A percentile compares a stretch with the other conserved stretches of the same genome.
Conservation (phyloP, 1,140 invertebrate species). For the Bombus ignitus region DNA sequence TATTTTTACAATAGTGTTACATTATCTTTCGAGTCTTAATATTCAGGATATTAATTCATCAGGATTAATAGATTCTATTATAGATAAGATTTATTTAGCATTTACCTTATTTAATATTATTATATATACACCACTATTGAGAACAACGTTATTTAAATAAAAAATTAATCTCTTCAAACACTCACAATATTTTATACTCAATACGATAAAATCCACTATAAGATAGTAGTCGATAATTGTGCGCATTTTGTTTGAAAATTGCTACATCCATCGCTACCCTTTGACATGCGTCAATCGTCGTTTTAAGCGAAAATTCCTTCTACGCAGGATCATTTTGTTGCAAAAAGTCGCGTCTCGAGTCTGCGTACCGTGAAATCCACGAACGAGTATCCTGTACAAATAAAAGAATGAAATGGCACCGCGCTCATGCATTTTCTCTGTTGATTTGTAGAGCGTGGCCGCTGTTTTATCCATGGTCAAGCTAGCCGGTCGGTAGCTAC, state of each 20-base stretch:
- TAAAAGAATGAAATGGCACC: slow-evolving; percentile 16
- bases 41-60: too few relatives aligned
- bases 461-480: slow-evolving; percentile 68
- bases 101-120: too few relatives aligned
- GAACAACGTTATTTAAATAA: too few relatives aligned
- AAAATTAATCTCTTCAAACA: too few relatives aligned
- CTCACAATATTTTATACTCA: too few relatives aligned
- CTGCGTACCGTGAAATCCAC: background rate
- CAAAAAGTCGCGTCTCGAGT: background rate
- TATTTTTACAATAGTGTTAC: too few relatives aligned
- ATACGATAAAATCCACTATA: background rate
- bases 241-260: background rate
- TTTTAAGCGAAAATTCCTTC: background rate
- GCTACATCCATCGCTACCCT: background rate
- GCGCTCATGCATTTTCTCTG: slow-evolving; percentile 56
- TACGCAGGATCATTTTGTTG: background rate
- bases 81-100: too few relatives aligned
- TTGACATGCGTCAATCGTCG: background rate
- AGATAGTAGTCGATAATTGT: background rate
- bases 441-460: slow-evolving; percentile 74
- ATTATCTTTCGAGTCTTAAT: too few relatives aligned
- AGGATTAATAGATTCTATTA: too few relatives aligned
- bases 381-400: background rate
- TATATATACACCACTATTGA: too few relatives aligned
- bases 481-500: background rate